phyloP scores from a whole-genome alignment of 2,888 invertebrate species.

The Heteropelma amictum region DNA sequence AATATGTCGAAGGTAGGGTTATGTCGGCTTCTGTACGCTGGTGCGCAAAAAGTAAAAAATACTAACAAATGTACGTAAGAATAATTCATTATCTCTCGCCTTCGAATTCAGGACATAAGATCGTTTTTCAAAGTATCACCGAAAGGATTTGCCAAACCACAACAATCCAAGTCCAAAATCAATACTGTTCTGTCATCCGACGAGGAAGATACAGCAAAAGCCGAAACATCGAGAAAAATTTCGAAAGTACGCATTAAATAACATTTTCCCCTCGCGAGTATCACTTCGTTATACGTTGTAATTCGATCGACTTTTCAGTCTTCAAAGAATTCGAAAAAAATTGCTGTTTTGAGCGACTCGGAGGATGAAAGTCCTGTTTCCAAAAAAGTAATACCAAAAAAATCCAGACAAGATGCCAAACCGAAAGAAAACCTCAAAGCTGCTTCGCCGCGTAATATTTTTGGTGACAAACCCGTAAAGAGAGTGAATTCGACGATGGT shows the following conservation, averaged over 20 bases:
- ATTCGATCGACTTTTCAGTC: constrained; percentile 26
- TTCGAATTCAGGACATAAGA: constrained; percentile 81
- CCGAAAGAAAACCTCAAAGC: constrained; percentile 71
- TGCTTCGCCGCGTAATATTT: constrained; percentile 79
- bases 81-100: not conserved
- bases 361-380: constrained; percentile 72
- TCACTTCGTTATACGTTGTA: not conserved
- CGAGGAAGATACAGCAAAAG: constrained; percentile 77
- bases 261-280: not conserved
- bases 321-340: constrained; percentile 75
- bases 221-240: constrained; percentile 70
- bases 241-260: constrained; percentile 29
- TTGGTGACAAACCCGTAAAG: constrained; percentile 82
- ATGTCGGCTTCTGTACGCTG: not conserved
- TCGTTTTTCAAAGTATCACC: constrained; percentile 79
- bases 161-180: constrained; percentile 68
- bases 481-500: constrained; percentile 79
- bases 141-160: constrained; percentile 54
- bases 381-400: constrained; percentile 62
- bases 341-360: constrained; percentile 74
- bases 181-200: constrained; percentile 73
- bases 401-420: constrained; percentile 63
- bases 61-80: not conserved
- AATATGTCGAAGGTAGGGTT: constrained; percentile 34
- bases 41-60: not conserved